Base-by-base conservation (phyloP, 2,888 invertebrate species). In the Tenthredo notha region DNA sequence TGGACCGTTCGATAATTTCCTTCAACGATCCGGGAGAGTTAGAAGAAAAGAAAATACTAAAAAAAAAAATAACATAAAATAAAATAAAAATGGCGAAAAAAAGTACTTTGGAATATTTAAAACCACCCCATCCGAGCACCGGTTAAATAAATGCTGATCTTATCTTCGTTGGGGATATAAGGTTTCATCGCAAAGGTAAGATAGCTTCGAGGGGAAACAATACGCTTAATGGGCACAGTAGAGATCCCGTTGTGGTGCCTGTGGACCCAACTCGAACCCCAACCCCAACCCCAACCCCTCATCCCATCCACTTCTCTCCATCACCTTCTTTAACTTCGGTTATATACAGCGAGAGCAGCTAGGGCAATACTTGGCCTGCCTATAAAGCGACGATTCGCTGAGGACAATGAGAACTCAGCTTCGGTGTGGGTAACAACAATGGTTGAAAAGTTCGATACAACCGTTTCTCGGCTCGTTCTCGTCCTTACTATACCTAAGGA, bases 161-260 rank as follows among this genome's bases (percentile, higher is more conserved):
- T 86, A 86, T 89, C 87, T n/a, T 7, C 40, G 80, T 40, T 84
- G 40, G 80, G 86, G 85, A 87, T 87, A 86, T 85, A 84, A 86
- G 88, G 88, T 88, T 88, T 85, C 86, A 84, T 85, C 87, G 86
- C 88, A 87, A 88, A 75, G 85, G 74, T 58, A 78, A 86, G 86
- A 88, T 87, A 87, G 87, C 86, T 88, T 80, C 85, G 84, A 83
- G 87, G 84, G 86, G 86, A 89, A 90, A 91, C 89, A 90, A 90
- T 90, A 89, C 87, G 85, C 85, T 87, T 89, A 90, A 90, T 90
- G 88, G 88, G 83, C 78, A 85, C 88, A 90, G 86, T 89, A 86
- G 86, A 61, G 87, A 87, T 80, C 75, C 75, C 87, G 78, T 50
- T 84, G 84, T 65, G 54, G 67, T 65, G 43, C 78, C 72, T 67